Conservation (phyloP, 1,140 invertebrate genomes). For the Ditylenchus dipsaci region DNA sequence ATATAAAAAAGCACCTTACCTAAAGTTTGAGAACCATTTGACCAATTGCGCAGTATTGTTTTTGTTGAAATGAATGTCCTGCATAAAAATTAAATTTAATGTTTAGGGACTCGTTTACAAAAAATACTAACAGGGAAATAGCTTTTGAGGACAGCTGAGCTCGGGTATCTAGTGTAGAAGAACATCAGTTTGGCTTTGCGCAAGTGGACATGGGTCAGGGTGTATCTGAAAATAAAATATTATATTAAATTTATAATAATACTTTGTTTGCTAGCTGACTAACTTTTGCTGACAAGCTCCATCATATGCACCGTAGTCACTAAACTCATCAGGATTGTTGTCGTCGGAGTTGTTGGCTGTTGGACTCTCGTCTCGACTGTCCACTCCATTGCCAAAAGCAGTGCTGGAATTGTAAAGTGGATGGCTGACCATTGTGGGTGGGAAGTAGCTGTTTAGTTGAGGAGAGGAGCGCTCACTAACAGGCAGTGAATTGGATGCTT, state of each 20-base stretch:
- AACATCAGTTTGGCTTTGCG: conserved; percentile 99
- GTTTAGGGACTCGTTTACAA: background rate
- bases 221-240: conserved; percentile 8
- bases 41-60: conserved; percentile 99
- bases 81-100: background rate
- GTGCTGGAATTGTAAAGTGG: conserved; percentile 30
- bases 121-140: conserved; percentile 74
- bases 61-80: conserved; percentile 99
- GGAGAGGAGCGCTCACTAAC: conserved; percentile 40
- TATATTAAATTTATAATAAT: background rate
- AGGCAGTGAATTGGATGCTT: conserved; percentile 24
- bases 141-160: conserved; percentile 94
- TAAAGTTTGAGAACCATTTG: conserved; percentile 99
- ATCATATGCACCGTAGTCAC: conserved; percentile 35
- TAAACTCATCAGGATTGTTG: conserved; percentile 24
- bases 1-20: conserved; percentile 61
- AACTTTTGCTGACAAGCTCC: conserved; percentile 9
- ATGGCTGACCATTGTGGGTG: conserved; percentile 50
- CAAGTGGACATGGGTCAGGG: conserved; percentile 95
- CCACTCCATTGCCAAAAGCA: conserved; percentile 21
- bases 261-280: too few relatives aligned
- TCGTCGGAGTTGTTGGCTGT: conserved; percentile 40
- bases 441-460: conserved; percentile 38
- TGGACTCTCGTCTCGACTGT: conserved; percentile 39
- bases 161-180: conserved; percentile 98